These are phyloP conservation scores for Pterophyllum scalare DNA, from an alignment of 2,113 vertebrate species.

Conservation along the genomic window DNA sequence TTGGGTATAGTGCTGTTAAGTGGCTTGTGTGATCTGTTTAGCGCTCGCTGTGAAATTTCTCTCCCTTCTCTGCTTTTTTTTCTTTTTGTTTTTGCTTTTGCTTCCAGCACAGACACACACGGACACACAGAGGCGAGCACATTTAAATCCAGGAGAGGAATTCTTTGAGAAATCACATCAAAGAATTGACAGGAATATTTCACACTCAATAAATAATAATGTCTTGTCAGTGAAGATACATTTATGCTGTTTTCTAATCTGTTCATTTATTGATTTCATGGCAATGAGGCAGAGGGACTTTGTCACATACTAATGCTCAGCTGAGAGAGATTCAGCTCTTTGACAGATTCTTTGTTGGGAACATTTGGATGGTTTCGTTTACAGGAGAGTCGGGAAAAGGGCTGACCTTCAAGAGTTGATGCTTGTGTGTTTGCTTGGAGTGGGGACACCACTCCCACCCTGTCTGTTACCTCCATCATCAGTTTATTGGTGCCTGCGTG, in stretches of 20 bases:
- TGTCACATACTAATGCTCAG: neutral
- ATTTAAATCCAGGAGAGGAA: constrained; percentile 1
- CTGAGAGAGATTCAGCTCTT: neutral
- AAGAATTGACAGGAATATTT: constrained; percentile 22
- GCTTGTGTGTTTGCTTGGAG: neutral
- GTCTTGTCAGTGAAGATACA: neutral
- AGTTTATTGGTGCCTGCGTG: neutral
- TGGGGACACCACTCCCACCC: neutral
- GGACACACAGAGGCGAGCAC: accelerated
- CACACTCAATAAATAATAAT: constrained; percentile 19
- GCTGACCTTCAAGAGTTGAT: neutral
- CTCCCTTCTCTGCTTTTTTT: neutral
- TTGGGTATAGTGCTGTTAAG: constrained; percentile 36
- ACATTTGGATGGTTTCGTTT: neutral
- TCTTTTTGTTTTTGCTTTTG: neutral
- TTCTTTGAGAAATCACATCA: constrained; percentile 13
- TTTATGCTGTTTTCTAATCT: constrained; percentile 13
- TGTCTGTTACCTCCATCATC: neutral
- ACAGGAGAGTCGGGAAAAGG: neutral
- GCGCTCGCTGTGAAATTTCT: neutral
- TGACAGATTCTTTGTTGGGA: neutral
- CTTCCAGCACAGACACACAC: neutral
- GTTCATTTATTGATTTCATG: constrained; percentile 16
- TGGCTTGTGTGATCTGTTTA: constrained; percentile 31
- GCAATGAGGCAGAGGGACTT: neutral